phyloP scores from a whole-genome alignment of 2,888 invertebrate genomes.

The Rapana venosa region DNA sequence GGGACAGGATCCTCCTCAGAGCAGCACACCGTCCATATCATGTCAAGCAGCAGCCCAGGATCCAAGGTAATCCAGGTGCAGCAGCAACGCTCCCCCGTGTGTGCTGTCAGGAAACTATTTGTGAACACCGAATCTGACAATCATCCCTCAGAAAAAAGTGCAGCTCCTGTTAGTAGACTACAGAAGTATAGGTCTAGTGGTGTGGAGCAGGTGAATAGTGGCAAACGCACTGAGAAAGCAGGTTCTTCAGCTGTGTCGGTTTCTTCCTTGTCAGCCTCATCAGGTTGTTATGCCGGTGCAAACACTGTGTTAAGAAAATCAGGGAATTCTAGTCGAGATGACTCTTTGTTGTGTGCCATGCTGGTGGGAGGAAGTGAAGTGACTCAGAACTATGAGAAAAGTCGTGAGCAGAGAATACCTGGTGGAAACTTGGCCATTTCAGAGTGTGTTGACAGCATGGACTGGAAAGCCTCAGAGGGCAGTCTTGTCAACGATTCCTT shows the following conservation, averaged over 20 bases:
- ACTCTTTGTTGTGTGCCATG: constrained; percentile 52
- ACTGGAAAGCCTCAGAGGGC: not conserved
- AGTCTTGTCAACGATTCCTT: not conserved
- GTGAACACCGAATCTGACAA: not conserved
- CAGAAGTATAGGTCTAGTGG: not conserved
- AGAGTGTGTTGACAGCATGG: constrained; percentile 19
- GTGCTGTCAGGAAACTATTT: constrained; percentile 12
- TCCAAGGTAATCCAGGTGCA: constrained; percentile 29
- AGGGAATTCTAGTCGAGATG: not conserved
- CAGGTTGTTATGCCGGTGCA: not conserved
- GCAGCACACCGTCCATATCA: constrained; percentile 23
- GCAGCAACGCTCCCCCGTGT: not conserved
- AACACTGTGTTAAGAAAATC: not conserved
- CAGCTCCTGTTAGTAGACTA: not conserved
- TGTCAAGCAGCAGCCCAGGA: constrained; percentile 30
- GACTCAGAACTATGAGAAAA: constrained; percentile 46
- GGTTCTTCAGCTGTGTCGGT: not conserved
- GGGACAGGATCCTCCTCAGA: not conserved
- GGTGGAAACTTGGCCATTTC: not conserved
- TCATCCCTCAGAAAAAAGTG: not conserved
- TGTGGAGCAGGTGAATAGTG: not conserved
- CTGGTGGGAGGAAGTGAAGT: constrained; percentile 51
- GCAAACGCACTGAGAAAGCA: not conserved
- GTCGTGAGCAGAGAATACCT: constrained; percentile 28
- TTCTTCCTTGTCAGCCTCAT: not conserved